Evolutionary conservation across 2,888 invertebrate species (phyloP), one percentile per base, ranked within the genome.

Genomic region (Scelioninae gen. 1): DNA sequence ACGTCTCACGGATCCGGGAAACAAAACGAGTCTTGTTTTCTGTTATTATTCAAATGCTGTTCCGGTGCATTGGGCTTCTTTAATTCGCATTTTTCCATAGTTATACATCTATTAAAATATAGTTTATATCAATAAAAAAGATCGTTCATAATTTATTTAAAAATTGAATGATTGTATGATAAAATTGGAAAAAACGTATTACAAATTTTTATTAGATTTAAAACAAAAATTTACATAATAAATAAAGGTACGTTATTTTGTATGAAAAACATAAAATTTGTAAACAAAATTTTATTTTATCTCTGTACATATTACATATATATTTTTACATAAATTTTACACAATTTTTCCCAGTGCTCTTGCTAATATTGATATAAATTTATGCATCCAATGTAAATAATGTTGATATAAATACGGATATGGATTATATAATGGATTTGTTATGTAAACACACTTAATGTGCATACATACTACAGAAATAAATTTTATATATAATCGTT

Each of bases 1-100:
- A 75, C 58, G 40, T 58, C 34, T 15, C 34, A 45, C 60, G 45
- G n/a, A 60, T 51, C 49, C 38, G 60, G 38, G 29, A 29, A 58
- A 53, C 31, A 7, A 31, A 56, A 34, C 55, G 55, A 56, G 34
- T 9, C 29, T 16, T 34, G 5, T 71, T 60, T 60, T 56, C 16
- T 45, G 32, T 45, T 45, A 15, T 56, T 43, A 68, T 45, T 16
- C 6, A 40, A 51, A 51, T 51, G 11, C 51, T 5, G 5, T 43
- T 11, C 9, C 11, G 43, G n/a, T n/a, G 11, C 43, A 11, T n/a
- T 43, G 5, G 2, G 43, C n/a, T 43, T n/a, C 43, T 5, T 43
- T 5, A 9, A 11, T 23, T 23, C 23, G 23, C 43, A 9, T 43
- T 60, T 23, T 60, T 43, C 23, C n/a, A 8, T 7, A 40, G 11